Base-by-base conservation (phyloP, 2,113 vertebrate genomes). In the Cyanoramphus novaezelandiae region DNA sequence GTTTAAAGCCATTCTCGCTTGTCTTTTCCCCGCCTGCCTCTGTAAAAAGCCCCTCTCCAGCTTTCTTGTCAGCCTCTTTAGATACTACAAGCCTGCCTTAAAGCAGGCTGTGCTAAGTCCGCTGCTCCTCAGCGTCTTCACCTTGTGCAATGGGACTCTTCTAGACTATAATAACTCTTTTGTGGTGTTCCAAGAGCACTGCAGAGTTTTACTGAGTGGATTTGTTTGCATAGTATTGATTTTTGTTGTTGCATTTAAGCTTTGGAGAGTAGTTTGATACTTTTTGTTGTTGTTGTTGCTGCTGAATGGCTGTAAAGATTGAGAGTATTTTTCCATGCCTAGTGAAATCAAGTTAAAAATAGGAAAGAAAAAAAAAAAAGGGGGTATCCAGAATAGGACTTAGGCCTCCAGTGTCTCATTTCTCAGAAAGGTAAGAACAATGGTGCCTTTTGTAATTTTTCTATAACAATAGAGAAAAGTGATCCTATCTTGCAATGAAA, bases 141-240 rank as follows among this genome's bases (percentile, higher is more conserved):
- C n/a, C 37, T 9, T 18, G 18, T 29, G 53, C 70, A 4, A 25
- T 11, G 43, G 28, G 37, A 6, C 46, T 47, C 10, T 13, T 33
- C 41, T 35, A 0, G 1, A 3, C 31, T 25, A 5, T 4, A 4
- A 17, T 4, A n/a, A 3, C 39, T 10, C 13, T 8, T 35, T 24
- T 29, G 20, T 7, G 39, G 3, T 31, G 18, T 15, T 47, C 16
- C 29, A 41, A 2, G 59, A 85, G 35, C 14, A 0, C 4, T 43
- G 19, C 19, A 28, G 67, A 57, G 50, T 49, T 79, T 14, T 39
- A 33, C 47, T 35, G n/a, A 29, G 27, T 80, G 79, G 17, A 25
- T 52, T 83, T 88, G 3, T 70, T 94, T 77, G 15, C 47, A 21
- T 44, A 23, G 33, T 52, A 7, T 69, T 71, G 82, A 59, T 86